Conservation (phyloP, 2,113 vertebrate genomes). For the Crypturellus undulatus region DNA sequence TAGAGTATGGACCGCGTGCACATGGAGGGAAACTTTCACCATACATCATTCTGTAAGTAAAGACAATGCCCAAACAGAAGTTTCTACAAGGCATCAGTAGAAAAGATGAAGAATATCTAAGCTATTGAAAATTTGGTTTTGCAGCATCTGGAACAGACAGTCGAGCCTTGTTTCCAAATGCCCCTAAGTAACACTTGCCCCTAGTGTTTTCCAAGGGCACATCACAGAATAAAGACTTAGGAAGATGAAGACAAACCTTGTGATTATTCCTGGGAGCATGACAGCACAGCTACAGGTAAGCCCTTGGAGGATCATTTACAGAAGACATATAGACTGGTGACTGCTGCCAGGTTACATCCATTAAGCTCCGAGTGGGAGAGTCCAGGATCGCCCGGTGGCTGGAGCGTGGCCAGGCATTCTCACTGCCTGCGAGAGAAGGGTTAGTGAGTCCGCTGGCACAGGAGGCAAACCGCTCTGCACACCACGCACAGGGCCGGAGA, state of each 20-base stretch:
- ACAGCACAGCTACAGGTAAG: slow-evolving; percentile 71
- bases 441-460: not conserved
- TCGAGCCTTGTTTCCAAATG: not conserved
- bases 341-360: slow-evolving; percentile 69
- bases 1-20: not conserved
- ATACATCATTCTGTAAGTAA: not conserved
- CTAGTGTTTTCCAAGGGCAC: not conserved
- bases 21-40: not conserved
- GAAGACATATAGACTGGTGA: slow-evolving; percentile 60
- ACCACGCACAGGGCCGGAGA: not conserved
- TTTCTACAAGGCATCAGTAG: not conserved
- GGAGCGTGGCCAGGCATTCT: slow-evolving; percentile 65
- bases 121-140: not conserved
- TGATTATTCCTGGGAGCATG: slow-evolving; percentile 75
- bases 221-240: slow-evolving; percentile 35
- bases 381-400: slow-evolving; percentile 66
- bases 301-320: slow-evolving; percentile 72
- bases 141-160: not conserved
- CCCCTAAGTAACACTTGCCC: not conserved
- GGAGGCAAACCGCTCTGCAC: not conserved
- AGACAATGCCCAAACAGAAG: not conserved
- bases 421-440: slow-evolving; percentile 66
- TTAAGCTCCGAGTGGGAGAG: slow-evolving; percentile 43
- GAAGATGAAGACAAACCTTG: slow-evolving; percentile 67
- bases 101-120: not conserved